Evolutionary conservation across 2,888 invertebrate genomes (phyloP).

Genomic region (Eilema depressum): DNA sequence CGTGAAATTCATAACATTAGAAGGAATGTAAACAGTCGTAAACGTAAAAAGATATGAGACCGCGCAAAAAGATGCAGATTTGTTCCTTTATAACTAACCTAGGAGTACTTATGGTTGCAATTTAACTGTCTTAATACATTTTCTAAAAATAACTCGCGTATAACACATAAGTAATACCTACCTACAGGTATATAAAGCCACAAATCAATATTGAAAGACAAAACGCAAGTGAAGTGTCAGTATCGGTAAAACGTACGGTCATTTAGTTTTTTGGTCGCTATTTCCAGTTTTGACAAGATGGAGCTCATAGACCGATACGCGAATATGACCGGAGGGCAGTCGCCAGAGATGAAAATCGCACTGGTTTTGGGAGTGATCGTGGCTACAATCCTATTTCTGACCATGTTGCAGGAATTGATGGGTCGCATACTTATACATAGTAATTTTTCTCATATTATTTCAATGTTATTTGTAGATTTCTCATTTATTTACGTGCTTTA

Average conservation of each 20-base stretch:
- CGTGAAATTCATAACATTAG: neutral
- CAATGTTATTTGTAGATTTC: neutral
- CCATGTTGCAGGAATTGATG: neutral
- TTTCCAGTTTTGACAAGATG: neutral
- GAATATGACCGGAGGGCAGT: neutral
- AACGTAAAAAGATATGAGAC: neutral
- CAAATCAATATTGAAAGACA: conserved; percentile 3
- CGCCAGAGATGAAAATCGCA: neutral
- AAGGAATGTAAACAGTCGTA: neutral
- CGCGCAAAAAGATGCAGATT: neutral
- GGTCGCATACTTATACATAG: neutral
- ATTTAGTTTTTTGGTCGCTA: neutral
- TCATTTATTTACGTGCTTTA: neutral
- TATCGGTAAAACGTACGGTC: neutral
- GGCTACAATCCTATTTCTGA: neutral
- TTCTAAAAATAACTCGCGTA: neutral
- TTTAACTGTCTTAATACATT: neutral
- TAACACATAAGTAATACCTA: neutral
- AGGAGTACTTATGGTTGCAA: neutral
- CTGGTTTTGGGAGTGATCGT: neutral
- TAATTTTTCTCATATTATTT: neutral
- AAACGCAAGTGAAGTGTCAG: neutral
- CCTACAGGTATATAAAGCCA: neutral
- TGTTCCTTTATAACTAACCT: neutral
- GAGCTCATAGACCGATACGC: neutral